A percentile compares a stretch with the other conserved stretches of the same genome.
Evolutionary conservation across 2,797 vertebrate genomes (phyloP).

Genomic region (Ceyx erithaca): DNA sequence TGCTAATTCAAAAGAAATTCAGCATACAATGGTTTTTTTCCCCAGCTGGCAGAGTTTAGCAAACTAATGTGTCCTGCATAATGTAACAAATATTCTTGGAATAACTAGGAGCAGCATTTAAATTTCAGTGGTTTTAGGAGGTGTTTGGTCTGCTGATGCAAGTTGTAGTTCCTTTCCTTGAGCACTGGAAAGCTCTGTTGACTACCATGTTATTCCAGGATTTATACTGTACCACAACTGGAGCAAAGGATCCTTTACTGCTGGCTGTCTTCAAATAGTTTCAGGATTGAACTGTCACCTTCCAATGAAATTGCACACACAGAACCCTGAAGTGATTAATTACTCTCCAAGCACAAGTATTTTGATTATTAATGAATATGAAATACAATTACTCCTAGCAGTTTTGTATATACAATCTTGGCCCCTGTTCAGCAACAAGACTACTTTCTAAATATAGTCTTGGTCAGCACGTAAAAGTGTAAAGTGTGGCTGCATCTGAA

Average conservation of each 20-base stretch:
- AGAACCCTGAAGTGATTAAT: neutral
- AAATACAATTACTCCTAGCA: neutral
- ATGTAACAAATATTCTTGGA: conserved; percentile 19
- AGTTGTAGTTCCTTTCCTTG: conserved; percentile 17
- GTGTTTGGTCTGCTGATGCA: conserved; percentile 10
- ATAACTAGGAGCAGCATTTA: neutral
- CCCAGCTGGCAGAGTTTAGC: conserved; percentile 25
- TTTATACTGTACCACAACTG: neutral
- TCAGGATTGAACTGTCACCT: neutral
- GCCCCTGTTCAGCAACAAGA: neutral
- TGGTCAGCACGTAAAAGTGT: neutral
- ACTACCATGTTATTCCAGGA: neutral
- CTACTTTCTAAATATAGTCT: neutral
- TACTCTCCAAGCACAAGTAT: neutral
- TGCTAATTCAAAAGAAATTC: conserved; percentile 64
- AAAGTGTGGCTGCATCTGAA: neutral
- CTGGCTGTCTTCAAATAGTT: neutral
- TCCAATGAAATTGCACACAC: neutral
- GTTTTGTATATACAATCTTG: neutral
- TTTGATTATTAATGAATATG: neutral
- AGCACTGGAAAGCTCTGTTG: neutral
- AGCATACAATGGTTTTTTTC: conserved; percentile 17
- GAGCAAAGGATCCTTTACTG: neutral
- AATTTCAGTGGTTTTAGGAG: conserved; percentile 13
- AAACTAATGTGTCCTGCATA: conserved; percentile 51